Evolutionary conservation across 2,113 vertebrate genomes (phyloP).

Genomic region (Lutjanus erythropterus): DNA sequence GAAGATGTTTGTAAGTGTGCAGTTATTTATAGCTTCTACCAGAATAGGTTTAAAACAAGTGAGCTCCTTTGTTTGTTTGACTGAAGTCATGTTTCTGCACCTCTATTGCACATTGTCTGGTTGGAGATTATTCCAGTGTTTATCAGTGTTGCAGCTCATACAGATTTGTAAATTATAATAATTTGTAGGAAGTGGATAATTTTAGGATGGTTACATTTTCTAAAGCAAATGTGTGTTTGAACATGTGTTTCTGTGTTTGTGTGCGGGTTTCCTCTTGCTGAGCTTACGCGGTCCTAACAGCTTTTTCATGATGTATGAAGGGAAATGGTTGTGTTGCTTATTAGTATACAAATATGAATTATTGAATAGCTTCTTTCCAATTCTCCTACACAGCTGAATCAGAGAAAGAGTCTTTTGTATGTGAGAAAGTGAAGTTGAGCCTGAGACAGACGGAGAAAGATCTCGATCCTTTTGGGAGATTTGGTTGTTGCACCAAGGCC

Average conservation of each 20-base stretch:
- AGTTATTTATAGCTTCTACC: constrained; percentile 75
- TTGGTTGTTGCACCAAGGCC: constrained; percentile 83
- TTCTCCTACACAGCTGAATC: constrained; percentile 64
- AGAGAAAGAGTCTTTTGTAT: constrained; percentile 54
- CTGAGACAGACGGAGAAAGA: constrained; percentile 39
- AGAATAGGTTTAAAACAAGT: constrained; percentile 72
- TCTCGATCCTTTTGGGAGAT: constrained; percentile 59
- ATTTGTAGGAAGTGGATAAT: constrained; percentile 45
- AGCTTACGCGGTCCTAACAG: constrained; percentile 22
- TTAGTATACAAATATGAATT: constrained; percentile 75
- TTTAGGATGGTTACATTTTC: constrained; percentile 36
- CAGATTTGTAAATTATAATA: constrained; percentile 51
- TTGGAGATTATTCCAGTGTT: constrained; percentile 50
- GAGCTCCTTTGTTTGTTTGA: constrained; percentile 70
- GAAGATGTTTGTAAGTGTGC: constrained; percentile 54
- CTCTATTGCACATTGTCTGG: constrained; percentile 45
- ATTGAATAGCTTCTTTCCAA: constrained; percentile 71
- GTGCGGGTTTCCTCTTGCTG: constrained; percentile 31
- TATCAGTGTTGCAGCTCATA: constrained; percentile 43
- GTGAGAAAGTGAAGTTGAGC: constrained; percentile 40
- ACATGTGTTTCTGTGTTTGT: constrained; percentile 37
- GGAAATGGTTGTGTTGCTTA: constrained; percentile 61
- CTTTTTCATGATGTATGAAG: constrained; percentile 51
- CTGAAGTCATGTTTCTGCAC: constrained; percentile 55
- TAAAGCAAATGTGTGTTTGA: constrained; percentile 33